Percentiles rank a stretch among this genome's conserved stretches.
Evolutionary conservation across 2,113 vertebrate genomes (phyloP).

Genomic region (Laticauda colubrina): DNA sequence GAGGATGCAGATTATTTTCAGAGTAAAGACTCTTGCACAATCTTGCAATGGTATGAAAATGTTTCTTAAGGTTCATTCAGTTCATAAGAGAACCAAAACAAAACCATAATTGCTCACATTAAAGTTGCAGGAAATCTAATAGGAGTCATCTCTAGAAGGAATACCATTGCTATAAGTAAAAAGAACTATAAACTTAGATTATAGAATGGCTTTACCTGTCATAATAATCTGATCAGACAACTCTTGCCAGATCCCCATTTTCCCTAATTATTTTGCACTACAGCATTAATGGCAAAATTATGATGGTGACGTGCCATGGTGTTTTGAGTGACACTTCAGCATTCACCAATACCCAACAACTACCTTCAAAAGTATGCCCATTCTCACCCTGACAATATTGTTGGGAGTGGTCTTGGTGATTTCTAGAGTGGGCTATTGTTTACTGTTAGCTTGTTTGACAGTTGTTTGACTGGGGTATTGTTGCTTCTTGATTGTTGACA

Average conservation of each 20-base stretch:
- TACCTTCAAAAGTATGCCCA: background rate
- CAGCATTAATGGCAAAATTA: background rate
- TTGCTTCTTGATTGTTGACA: background rate
- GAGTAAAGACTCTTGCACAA: conserved; percentile 21
- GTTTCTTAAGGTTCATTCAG: background rate
- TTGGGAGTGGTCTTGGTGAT: background rate
- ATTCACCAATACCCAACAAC: background rate
- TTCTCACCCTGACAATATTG: background rate
- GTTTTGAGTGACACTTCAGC: background rate
- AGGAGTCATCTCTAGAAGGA: conserved; percentile 10
- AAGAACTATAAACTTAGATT: background rate
- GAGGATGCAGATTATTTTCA: conserved; percentile 29
- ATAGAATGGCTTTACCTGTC: conserved; percentile 6
- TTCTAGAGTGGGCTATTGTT: background rate
- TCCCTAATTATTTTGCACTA: conserved; percentile 2
- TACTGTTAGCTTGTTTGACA: background rate
- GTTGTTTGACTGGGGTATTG: background rate
- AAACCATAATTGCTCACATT: background rate
- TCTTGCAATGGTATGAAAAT: conserved; percentile 22
- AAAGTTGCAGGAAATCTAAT: conserved; percentile 26
- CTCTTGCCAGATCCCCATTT: conserved; percentile 6
- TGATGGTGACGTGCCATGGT: background rate
- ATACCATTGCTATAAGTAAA: conserved; percentile 15
- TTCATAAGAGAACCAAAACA: background rate
- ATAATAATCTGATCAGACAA: conserved; percentile 16